Base-by-base conservation (phyloP, 64 coral and sea anemone genomes). In the Porites lutea region DNA sequence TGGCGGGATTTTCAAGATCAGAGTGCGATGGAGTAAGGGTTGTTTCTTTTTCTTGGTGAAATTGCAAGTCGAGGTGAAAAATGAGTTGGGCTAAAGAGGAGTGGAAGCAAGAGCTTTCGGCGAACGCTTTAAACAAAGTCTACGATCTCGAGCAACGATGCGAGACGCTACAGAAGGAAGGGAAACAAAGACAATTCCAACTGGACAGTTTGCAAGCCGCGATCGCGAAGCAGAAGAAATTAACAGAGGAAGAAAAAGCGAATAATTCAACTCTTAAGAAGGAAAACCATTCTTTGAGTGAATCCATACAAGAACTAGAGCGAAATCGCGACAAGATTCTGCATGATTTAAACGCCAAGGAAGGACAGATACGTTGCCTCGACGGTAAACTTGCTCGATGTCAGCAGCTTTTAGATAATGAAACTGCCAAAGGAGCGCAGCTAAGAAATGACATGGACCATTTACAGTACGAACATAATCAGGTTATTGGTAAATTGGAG, bases 31-130 rank as follows among this genome's bases (percentile, higher is more conserved):
- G 11, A 12, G 27, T 76, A 15, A 76, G 5, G 49, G 19, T 76
- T 64, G 4, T 60, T 57, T 10, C 2, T 15, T 48, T 21, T 84
- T 80, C 47, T 68, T 12, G 8, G 4, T 45, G 48, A 84, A 69
- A 4, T n/a, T 84, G 44, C 3, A 13, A 20, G 62, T 19, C 52
- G 15, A 12, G 0, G 16, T 94, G 69, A 71, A 83, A 7, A 63
- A 98, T 98, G 96, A 98, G 96, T 70, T 98, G 96, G 96, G 96
- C 96, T 18, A 92, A 95, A 44, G 96, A 98, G 27, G 96, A 98
- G 75, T 98, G 96, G 96, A 98, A 98, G 79, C 59, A 94, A 13
- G 96, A 90, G n/a, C 69, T 98, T 11, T 92, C 85, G 51, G 96
- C 93, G 7, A 79, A 92, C 79, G 93, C 80, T 79, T 68, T 98